phyloP scores from a whole-genome alignment of 2,888 invertebrate species.

The Priapulus caudatus region DNA sequence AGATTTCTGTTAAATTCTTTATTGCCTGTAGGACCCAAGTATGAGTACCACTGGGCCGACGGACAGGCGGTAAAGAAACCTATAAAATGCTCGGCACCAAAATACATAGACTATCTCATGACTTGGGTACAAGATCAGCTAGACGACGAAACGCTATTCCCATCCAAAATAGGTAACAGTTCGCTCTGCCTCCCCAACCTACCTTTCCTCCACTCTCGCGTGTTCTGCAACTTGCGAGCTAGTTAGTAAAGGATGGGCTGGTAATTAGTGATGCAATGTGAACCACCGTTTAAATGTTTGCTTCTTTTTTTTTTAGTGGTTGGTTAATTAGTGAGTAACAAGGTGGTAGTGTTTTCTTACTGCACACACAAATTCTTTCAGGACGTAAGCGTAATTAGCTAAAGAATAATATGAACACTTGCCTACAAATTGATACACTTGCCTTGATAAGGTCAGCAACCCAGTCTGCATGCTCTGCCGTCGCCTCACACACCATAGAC shows the following conservation, averaged over 20 bases:
- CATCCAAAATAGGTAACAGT: slow-evolving; percentile 89
- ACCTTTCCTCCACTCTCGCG: too few species aligned
- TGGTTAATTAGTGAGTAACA: slow-evolving; percentile 5
- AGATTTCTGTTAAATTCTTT: too few species aligned
- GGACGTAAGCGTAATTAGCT: too few species aligned
- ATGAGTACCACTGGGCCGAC: slow-evolving; percentile 99
- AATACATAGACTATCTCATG: slow-evolving; percentile 98
- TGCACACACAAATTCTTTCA: not conserved
- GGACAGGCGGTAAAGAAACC: slow-evolving; percentile 95
- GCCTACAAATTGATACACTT: too few species aligned
- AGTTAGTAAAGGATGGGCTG: too few species aligned
- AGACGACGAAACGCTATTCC: slow-evolving; percentile 94
- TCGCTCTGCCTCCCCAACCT: too few species aligned
- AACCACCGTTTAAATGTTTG: too few species aligned
- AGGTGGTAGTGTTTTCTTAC: not conserved
- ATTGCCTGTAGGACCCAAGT: too few species aligned
- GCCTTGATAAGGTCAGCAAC: too few species aligned
- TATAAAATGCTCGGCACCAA: slow-evolving; percentile 95
- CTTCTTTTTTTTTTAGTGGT: not conserved
- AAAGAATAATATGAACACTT: too few species aligned
- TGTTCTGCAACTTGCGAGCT: too few species aligned
- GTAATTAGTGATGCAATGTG: too few species aligned
- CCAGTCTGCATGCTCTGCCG: not conserved
- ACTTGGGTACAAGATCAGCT: slow-evolving; percentile 99
- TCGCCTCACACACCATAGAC: not conserved